These are phyloP conservation scores for Mimumesa dahlbomi DNA, from an alignment of 2,888 invertebrate species.

Conservation along the genomic window DNA sequence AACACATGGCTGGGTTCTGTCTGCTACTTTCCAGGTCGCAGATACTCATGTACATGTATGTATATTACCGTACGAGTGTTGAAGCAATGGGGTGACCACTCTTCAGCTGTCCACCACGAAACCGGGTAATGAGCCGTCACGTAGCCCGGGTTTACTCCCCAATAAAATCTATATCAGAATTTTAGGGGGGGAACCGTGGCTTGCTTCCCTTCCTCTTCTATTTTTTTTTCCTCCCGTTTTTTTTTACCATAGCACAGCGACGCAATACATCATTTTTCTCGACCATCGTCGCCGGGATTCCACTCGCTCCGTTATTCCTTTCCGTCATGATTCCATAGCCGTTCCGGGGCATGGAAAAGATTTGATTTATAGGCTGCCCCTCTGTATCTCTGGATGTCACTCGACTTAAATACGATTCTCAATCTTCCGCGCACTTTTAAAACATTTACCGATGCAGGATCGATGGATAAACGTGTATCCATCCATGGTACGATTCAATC, in stretches of 20 bases:
- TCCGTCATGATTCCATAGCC: slow-evolving; percentile 40
- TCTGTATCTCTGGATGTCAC: slow-evolving; percentile 37
- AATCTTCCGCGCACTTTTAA: slow-evolving; percentile 49
- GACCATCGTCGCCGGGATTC: slow-evolving; percentile 36
- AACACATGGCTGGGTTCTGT: slow-evolving; percentile 70
- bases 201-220: too few species aligned
- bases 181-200: slow-evolving; percentile 51
- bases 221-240: too few species aligned
- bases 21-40: slow-evolving; percentile 47
- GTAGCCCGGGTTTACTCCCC: slow-evolving; percentile 65
- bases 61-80: slow-evolving; percentile 15
- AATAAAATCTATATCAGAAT: slow-evolving; percentile 76
- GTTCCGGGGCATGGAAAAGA: slow-evolving; percentile 15
- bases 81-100: slow-evolving; percentile 57
- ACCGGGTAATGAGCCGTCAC: slow-evolving; percentile 77
- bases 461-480: not conserved
- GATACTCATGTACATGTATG: slow-evolving; percentile 13
- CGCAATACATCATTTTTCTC: slow-evolving; percentile 66
- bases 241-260: slow-evolving; percentile 46
- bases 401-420: slow-evolving; percentile 43
- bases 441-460: slow-evolving; percentile 40
- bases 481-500: too few species aligned
- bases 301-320: slow-evolving; percentile 42
- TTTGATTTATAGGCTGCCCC: slow-evolving; percentile 56
- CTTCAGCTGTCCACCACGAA: slow-evolving; percentile 66